A percentile compares a stretch with the other conserved stretches of the same genome.
Conservation (phyloP, 1,140 invertebrate species). For the Yoshiicerus persimilis region DNA sequence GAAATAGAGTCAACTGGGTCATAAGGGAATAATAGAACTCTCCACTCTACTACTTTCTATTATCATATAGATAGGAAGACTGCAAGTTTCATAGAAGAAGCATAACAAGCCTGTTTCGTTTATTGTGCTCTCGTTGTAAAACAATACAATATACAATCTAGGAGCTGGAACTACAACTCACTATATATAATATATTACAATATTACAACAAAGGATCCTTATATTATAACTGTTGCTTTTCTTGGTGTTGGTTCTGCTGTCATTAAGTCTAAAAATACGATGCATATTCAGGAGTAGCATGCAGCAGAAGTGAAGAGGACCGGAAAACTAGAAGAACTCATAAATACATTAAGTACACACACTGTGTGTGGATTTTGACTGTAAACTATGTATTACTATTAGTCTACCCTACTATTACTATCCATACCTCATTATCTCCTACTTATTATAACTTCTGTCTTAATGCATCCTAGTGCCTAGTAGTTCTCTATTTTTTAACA, state of each 20-base stretch:
- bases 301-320: background rate
- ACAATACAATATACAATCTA: conserved; percentile 12
- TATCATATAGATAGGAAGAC: background rate
- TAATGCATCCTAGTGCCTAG: background rate
- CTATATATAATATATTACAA: background rate
- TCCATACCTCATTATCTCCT: background rate
- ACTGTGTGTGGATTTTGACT: background rate
- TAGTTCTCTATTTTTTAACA: background rate
- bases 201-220: background rate
- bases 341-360: conserved; percentile 12
- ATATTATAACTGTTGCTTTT: background rate
- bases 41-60: background rate
- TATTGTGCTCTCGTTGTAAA: background rate
- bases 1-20: background rate
- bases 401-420: background rate
- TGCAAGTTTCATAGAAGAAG: background rate
- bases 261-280: conserved; percentile 10
- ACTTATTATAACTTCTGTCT: background rate
- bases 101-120: background rate
- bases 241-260: background rate
- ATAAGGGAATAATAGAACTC: background rate
- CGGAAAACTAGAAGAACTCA: background rate
- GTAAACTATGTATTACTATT: background rate
- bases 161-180: background rate
- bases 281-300: background rate